These are phyloP conservation scores for Andinoacara biseriatus DNA, from an alignment of 2,113 vertebrate species.

Conservation along the genomic window DNA sequence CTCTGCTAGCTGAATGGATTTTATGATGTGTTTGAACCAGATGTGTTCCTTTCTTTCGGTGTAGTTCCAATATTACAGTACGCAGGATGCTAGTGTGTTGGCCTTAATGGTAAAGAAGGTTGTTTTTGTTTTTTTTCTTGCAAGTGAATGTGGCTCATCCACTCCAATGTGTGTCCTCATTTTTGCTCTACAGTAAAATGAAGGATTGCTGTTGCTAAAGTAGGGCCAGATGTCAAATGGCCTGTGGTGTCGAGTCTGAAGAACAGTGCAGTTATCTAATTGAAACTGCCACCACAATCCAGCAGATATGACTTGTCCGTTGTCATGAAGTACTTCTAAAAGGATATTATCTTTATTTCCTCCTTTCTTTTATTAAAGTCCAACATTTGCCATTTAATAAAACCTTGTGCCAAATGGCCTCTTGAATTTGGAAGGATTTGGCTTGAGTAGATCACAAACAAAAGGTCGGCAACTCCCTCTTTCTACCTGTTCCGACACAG, in stretches of 20 bases:
- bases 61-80: conserved; percentile 35
- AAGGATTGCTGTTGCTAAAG: conserved; percentile 60
- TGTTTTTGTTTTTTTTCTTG: background rate
- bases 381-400: conserved; percentile 4
- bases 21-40: conserved; percentile 37
- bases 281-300: conserved; percentile 7
- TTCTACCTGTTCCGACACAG: background rate
- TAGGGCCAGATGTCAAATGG: conserved; percentile 27
- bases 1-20: conserved; percentile 34
- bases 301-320: background rate
- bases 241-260: conserved; percentile 12
- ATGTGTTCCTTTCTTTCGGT: conserved; percentile 19
- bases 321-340: conserved; percentile 4
- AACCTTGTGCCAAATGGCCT: conserved; percentile 7
- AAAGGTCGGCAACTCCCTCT: background rate
- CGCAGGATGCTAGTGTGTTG: conserved; percentile 18
- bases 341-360: background rate
- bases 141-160: conserved; percentile 42
- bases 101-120: conserved; percentile 30
- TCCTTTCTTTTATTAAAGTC: background rate
- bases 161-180: conserved; percentile 54
- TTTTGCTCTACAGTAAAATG: conserved; percentile 45
- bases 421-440: background rate
- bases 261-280: conserved; percentile 2
- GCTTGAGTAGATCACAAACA: background rate